These are phyloP conservation scores for Leucopternis melanops DNA, from an alignment of 2,113 vertebrate species.

Conservation along the genomic window DNA sequence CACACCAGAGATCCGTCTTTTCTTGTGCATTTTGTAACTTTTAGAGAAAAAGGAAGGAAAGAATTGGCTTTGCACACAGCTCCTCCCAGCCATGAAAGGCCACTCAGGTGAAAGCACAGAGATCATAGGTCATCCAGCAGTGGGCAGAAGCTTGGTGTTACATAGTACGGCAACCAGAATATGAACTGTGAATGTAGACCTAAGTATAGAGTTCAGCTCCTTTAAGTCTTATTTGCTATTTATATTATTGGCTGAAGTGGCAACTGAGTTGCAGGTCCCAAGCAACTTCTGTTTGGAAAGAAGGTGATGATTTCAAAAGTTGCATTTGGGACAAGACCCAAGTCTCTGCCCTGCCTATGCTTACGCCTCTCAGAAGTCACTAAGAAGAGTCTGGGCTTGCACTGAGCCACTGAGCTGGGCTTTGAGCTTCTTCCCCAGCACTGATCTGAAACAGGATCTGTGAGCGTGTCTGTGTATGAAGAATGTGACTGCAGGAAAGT, in stretches of 20 bases:
- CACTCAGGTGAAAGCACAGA: background rate
- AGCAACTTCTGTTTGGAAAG: background rate
- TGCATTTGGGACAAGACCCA: background rate
- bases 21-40: background rate
- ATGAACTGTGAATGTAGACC: background rate
- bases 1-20: background rate
- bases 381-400: background rate
- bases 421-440: background rate
- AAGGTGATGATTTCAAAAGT: background rate
- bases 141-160: background rate
- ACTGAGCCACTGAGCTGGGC: background rate
- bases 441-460: background rate
- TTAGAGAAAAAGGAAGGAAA: background rate
- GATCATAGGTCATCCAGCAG: background rate
- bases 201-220: background rate
- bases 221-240: background rate
- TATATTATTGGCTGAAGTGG: background rate
- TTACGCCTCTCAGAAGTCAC: fast-evolving
- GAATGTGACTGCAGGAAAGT: background rate
- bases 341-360: background rate
- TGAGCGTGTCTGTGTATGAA: background rate
- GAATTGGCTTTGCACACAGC: background rate
- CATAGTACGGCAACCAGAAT: background rate
- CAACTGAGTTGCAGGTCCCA: background rate
- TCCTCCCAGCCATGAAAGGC: background rate